Evolutionary conservation across 2,888 invertebrate genomes (phyloP).

Genomic region (Himalopsyche tibetana): DNA sequence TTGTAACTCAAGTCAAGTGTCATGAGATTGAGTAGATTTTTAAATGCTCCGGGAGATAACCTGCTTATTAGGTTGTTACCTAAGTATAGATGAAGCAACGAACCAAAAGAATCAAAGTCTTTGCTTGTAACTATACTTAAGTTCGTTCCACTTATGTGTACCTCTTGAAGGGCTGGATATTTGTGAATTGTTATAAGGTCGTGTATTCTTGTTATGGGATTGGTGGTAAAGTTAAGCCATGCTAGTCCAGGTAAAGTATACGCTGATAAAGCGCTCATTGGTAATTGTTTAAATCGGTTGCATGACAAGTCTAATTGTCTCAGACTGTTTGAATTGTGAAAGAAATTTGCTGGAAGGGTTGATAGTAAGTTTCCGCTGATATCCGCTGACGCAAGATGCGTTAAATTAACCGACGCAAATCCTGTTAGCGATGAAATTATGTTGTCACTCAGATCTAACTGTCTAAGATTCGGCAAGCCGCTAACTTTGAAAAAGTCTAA

Average conservation of each 20-base stretch:
- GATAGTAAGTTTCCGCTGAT: slow-evolving; percentile 86
- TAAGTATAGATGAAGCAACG: slow-evolving; percentile 85
- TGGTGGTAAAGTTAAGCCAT: slow-evolving; percentile 89
- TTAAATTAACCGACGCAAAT: slow-evolving; percentile 85
- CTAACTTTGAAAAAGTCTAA: slow-evolving; percentile 87
- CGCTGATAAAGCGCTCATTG: slow-evolving; percentile 85
- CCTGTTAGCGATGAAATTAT: slow-evolving; percentile 85
- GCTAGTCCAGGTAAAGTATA: slow-evolving; percentile 84
- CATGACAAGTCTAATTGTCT: slow-evolving; percentile 86
- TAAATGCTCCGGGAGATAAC: slow-evolving; percentile 91
- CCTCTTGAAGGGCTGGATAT: slow-evolving; percentile 88
- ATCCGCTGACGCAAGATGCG: slow-evolving; percentile 84
- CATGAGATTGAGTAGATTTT: slow-evolving; percentile 84
- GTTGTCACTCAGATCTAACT: slow-evolving; percentile 86
- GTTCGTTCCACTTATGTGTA: slow-evolving; percentile 88
- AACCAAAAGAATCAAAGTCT: slow-evolving; percentile 90
- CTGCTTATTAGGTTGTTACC: slow-evolving; percentile 85
- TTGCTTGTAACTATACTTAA: slow-evolving; percentile 88
- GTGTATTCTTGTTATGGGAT: slow-evolving; percentile 86
- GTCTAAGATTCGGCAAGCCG: slow-evolving; percentile 84
- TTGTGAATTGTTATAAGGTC: slow-evolving; percentile 83
- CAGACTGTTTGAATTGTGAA: slow-evolving; percentile 83
- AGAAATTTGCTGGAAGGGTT: slow-evolving; percentile 88
- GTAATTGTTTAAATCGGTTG: slow-evolving; percentile 88
- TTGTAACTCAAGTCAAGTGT: slow-evolving; percentile 89